Percentiles rank a stretch among this genome's conserved stretches.
phyloP scores from a whole-genome alignment of 2,797 vertebrate genomes.

The Heteromormyrus szaboi region DNA sequence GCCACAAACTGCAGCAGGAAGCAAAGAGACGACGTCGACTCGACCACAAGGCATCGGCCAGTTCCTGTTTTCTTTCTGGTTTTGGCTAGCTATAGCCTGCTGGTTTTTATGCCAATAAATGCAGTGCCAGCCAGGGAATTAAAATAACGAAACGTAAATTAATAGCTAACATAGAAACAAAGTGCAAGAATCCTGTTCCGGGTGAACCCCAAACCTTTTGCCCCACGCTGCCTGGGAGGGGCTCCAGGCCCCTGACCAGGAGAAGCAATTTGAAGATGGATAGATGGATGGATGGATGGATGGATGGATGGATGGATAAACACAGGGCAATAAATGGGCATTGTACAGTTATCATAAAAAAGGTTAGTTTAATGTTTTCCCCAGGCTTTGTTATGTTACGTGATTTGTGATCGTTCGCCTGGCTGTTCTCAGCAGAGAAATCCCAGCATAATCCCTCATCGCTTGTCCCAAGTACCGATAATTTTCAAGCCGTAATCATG shows the following conservation, averaged over 20 bases:
- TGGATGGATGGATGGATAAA: not conserved
- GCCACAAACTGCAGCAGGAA: not conserved
- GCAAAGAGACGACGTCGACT: not conserved
- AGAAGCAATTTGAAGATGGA: not conserved
- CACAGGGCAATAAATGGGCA: not conserved
- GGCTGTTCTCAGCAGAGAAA: not conserved
- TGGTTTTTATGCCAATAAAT: not conserved
- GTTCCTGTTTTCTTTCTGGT: not conserved
- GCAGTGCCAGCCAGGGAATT: not conserved
- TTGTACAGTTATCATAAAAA: not conserved
- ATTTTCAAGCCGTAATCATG: constrained; percentile 20
- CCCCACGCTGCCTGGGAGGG: not conserved
- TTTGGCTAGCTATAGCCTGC: not conserved
- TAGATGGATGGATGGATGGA: not conserved
- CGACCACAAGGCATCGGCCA: not conserved
- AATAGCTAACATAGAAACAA: not conserved
- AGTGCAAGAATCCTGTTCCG: not conserved
- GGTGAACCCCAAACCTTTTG: not conserved
- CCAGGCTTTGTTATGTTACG: not conserved
- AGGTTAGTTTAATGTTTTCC: not conserved
- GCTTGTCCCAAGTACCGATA: constrained; percentile 22
- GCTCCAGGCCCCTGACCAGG: not conserved
- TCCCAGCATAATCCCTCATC: constrained; percentile 24
- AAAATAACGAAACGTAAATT: not conserved
- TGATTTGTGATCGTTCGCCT: not conserved